Evolutionary conservation across 2,888 invertebrate genomes (phyloP).

Genomic region (Mycogona germanica): DNA sequence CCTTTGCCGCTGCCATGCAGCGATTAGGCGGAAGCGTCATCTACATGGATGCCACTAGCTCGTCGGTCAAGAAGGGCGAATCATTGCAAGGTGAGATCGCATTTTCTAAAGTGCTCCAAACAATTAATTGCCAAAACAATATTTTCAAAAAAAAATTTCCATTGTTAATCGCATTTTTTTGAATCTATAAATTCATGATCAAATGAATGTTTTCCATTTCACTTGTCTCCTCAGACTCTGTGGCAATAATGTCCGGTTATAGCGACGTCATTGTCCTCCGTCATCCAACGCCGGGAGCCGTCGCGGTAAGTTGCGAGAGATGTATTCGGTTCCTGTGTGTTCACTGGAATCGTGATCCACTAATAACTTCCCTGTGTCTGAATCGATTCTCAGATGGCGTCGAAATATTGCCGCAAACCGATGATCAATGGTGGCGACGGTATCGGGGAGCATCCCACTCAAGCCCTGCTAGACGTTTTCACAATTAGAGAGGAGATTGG

Average conservation of each 20-base stretch:
- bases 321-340: conserved; percentile 24
- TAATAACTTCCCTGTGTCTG: conserved; percentile 19
- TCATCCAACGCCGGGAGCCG: conserved; percentile 87
- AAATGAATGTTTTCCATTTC: conserved; percentile 40
- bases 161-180: neutral
- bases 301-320: conserved; percentile 63
- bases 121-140: neutral
- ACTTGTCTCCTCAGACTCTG: conserved; percentile 47
- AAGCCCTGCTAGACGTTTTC: conserved; percentile 92
- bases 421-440: conserved; percentile 99
- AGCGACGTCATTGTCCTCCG: conserved; percentile 86
- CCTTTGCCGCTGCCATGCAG: conserved; percentile 95
- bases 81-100: conserved; percentile 55
- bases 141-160: conserved; percentile 2
- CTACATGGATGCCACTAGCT: conserved; percentile 75
- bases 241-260: conserved; percentile 63
- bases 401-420: conserved; percentile 70
- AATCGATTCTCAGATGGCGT: conserved; percentile 51
- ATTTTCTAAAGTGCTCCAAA: too few relatives aligned
- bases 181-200: conserved; percentile 14
- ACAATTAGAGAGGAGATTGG: conserved; percentile 98
- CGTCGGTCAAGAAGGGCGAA: conserved; percentile 95
- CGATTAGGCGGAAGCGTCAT: conserved; percentile 87
- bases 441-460: conserved; percentile 92
- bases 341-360: neutral